Conservation (phyloP, 2,888 invertebrate species). For the Gryllus longicercus region DNA sequence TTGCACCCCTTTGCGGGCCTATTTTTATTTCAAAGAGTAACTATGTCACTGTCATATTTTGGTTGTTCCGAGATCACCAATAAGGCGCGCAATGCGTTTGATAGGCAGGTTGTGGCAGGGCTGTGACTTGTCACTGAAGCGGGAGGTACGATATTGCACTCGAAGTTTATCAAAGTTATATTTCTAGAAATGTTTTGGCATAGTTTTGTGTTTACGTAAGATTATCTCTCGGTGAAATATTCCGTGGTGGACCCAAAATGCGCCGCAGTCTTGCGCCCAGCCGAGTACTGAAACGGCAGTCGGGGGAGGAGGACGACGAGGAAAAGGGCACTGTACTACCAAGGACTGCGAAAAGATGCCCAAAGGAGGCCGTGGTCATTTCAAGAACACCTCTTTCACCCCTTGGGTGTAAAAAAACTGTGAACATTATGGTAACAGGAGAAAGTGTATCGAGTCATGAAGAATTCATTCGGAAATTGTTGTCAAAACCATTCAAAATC, state of each 20-base stretch:
- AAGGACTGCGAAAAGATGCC: neutral
- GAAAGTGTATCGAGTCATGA: slow-evolving; percentile 54
- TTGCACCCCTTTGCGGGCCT: too few species aligned
- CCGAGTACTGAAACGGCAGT: slow-evolving; percentile 36
- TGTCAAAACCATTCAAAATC: slow-evolving; percentile 85
- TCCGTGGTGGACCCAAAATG: slow-evolving; percentile 32
- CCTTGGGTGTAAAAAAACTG: neutral
- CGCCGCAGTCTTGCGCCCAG: slow-evolving; percentile 39
- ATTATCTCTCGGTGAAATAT: neutral
- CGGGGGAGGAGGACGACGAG: neutral
- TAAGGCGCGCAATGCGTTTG: too few species aligned
- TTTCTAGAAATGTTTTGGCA: slow-evolving; percentile 26
- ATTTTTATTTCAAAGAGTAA: too few species aligned
- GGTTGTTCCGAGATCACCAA: too few species aligned
- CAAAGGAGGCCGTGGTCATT: neutral
- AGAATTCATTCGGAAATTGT: slow-evolving; percentile 73
- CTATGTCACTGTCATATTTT: too few species aligned
- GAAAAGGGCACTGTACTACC: neutral
- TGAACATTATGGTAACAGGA: slow-evolving; percentile 20
- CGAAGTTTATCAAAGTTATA: neutral
- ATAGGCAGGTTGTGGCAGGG: too few species aligned
- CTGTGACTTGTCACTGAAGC: too few species aligned
- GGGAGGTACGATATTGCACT: too few species aligned
- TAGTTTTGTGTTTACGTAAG: slow-evolving; percentile 36
- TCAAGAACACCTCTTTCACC: slow-evolving; percentile 9